These are phyloP conservation scores for Aproaerema taeniolella DNA, from an alignment of 2,888 invertebrate species.

Conservation along the genomic window DNA sequence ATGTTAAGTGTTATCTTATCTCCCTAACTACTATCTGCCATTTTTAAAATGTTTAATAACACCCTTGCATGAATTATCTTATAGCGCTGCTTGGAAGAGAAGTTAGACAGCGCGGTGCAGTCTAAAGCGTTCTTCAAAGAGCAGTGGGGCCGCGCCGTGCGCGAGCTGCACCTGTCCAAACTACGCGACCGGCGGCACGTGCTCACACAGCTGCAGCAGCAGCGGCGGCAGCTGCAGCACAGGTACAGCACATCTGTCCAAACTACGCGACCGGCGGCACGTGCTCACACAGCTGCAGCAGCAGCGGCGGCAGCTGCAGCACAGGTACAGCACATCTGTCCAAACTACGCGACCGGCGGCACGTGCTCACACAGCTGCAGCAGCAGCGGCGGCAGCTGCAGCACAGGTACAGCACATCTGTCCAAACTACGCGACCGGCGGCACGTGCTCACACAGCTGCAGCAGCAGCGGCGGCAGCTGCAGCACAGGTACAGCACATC, in stretches of 20 bases:
- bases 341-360: conserved; percentile 73
- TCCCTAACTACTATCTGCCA: too few species aligned
- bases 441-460: conserved; percentile 68
- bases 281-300: conserved; percentile 69
- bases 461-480: conserved; percentile 50
- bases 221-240: conserved; percentile 41
- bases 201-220: conserved; percentile 67
- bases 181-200: conserved; percentile 70
- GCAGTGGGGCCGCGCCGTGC: conserved; percentile 83
- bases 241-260: conserved; percentile 76
- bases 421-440: conserved; percentile 75
- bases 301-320: conserved; percentile 45
- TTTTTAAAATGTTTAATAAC: too few species aligned
- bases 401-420: conserved; percentile 66
- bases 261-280: conserved; percentile 70
- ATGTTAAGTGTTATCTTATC: too few species aligned
- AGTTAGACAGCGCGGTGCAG: conserved; percentile 78
- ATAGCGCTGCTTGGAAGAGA: conserved; percentile 80
- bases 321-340: conserved; percentile 72
- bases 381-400: conserved; percentile 48
- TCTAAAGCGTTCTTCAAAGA: conserved; percentile 86
- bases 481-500: conserved; percentile 65
- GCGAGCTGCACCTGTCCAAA: conserved; percentile 81
- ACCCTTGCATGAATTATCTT: background rate
- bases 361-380: conserved; percentile 68